These are phyloP conservation scores for Mythimna pallens DNA, from an alignment of 2,888 invertebrate species.

Conservation along the genomic window DNA sequence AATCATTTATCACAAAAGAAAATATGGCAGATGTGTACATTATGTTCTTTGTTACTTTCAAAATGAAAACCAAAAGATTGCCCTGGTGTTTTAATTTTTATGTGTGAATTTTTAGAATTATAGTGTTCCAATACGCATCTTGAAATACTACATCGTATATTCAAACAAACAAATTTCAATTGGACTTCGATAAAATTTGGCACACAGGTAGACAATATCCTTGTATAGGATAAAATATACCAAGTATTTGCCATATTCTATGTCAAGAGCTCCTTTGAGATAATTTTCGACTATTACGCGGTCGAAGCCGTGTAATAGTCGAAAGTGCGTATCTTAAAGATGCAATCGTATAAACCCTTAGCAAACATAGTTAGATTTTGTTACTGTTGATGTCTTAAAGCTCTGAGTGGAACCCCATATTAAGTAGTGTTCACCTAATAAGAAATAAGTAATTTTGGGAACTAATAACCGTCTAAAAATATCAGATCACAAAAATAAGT, in stretches of 20 bases:
- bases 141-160: too few relatives aligned
- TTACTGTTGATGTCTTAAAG: neutral
- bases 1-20: neutral
- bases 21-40: neutral
- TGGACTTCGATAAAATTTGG: too few relatives aligned
- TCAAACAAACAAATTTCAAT: too few relatives aligned
- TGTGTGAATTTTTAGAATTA: neutral
- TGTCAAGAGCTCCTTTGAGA: too few relatives aligned
- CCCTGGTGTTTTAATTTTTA: neutral
- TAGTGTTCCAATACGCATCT: too few relatives aligned
- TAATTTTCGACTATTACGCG: too few relatives aligned
- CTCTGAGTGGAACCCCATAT: neutral
- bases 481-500: neutral
- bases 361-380: neutral
- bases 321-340: too few relatives aligned
- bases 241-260: too few relatives aligned
- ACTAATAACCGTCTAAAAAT: constrained; percentile 14
- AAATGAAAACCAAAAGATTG: neutral
- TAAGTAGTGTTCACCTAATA: neutral
- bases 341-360: too few relatives aligned
- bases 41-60: neutral
- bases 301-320: too few relatives aligned
- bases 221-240: too few relatives aligned
- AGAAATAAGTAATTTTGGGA: constrained; percentile 19
- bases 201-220: too few relatives aligned